Evolutionary conservation across 2,113 vertebrate species (phyloP), one percentile per base, ranked within the genome.

Genomic region (Jacana jacana): DNA sequence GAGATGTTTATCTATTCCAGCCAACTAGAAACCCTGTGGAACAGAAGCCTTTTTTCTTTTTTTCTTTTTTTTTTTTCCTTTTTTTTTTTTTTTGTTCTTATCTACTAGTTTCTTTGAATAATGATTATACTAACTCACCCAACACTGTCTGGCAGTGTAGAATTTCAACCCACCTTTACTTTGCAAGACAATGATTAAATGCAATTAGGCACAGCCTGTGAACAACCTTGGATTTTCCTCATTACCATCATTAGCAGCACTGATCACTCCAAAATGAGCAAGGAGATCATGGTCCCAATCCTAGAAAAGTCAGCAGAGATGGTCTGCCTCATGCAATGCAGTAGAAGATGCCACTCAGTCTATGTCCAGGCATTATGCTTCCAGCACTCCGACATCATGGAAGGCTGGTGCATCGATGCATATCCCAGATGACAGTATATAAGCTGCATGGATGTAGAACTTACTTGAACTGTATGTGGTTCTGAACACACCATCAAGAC

Each of bases 1-100:
- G 87, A 97, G 93, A 94, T 61, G 66, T 57, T 82, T 70, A 51
- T 79, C 52, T 89, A 18, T 58, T 91, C 54, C 73, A 96, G 89
- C 87, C 89, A 91, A 58, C 81, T 66, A 80, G 70, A 72, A 92
- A 89, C n/a, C 81, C 25, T n/a, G 35, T 71, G 81, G 35, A 93
- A 91, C 89, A 95, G 89, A 95, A 95, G 76, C 31, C 16, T 31
- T 73, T 72, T 46, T 42, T 33, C 39, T 30, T 25, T n/a, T 46
- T 25, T 57, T 22, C 27, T 61, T 52, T 42, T 13, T 25, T 25
- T 31, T 49, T 42, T 42, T 42, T n/a, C 31, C 16, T 31, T 73
- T 46, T 46, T 46, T 20, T 46, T 17, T 46, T 24, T 7, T 15
- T 37, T 19, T 14, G 16, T 90, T 85, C 64, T 76, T 93, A 79